Evolutionary conservation across 2,797 vertebrate genomes (phyloP).

Genomic region (Poeciliopsis infans): DNA sequence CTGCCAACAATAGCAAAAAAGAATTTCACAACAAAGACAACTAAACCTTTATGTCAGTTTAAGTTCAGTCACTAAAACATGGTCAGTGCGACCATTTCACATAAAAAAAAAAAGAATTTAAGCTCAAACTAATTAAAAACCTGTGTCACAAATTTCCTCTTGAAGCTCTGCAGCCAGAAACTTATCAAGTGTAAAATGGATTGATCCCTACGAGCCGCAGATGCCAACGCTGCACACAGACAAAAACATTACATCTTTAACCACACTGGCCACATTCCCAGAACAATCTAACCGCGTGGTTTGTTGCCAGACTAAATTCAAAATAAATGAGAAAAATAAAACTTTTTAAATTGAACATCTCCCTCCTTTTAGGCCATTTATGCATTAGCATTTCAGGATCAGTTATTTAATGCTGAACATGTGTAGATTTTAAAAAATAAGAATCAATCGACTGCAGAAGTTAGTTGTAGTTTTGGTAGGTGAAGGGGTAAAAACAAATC

Average conservation of each 20-base stretch:
- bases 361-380: background rate
- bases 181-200: slow-evolving; percentile 41
- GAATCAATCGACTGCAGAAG: background rate
- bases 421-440: background rate
- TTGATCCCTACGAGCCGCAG: slow-evolving; percentile 13
- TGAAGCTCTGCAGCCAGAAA: background rate
- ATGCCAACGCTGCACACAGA: slow-evolving; percentile 18
- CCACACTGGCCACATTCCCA: slow-evolving; percentile 17
- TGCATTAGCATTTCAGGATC: slow-evolving; percentile 2
- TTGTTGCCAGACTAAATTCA: slow-evolving; percentile 12
- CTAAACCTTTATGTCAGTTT: background rate
- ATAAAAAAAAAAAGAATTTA: background rate
- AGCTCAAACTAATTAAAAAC: slow-evolving; percentile 20
- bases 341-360: slow-evolving; percentile 3
- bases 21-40: background rate
- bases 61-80: background rate
- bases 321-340: slow-evolving; percentile 36
- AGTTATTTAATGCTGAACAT: background rate
- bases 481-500: background rate
- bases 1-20: background rate
- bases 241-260: slow-evolving; percentile 37
- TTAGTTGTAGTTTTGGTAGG: background rate
- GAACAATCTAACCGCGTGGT: slow-evolving; percentile 21
- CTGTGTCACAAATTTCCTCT: background rate
- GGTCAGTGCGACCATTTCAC: background rate